Evolutionary conservation across 2,888 invertebrate species (phyloP), one percentile per base, ranked within the genome.

Genomic region (Cryptus viduatorius): DNA sequence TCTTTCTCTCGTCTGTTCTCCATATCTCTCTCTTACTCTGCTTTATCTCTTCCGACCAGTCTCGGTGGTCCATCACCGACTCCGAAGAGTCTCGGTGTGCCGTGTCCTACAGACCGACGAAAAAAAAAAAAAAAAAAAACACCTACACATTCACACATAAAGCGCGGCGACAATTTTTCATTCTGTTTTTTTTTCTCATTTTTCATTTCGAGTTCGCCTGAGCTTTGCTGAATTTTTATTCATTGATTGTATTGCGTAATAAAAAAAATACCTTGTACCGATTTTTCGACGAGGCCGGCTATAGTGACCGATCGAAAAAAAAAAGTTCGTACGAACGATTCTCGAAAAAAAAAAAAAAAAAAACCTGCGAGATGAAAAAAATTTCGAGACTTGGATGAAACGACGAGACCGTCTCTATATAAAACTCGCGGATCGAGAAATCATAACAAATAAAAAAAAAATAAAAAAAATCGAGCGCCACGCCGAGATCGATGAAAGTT

Each of bases 201-300:
- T 82, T 68, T 79, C 73, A 84, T 85, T 83, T 79, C 88, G 89
- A 91, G 90, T 90, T 90, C 88, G 92, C 91, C 91, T 91, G 92
- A 91, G 91, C 91, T 91, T 91, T 90, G 90, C 89, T 89, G 89
- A 89, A 83, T 86, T 87, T 82, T 87, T 82, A 86, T 72, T 85
- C 14, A 69, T 81, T 81, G 56, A 80, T 83, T 81, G 53, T n/a
- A 61, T 65, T 19, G 78, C 77, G 19, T 71, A 72, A 64, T 44
- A 4, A 72, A 16, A 64, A 75, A 16, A 31, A 67, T 24, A 14
- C 7, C 5, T 37, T 37, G 37, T 8, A 37, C 4, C 37, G 37
- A 37, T 37, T 8, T 5, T 8, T 37, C 37, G 37, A 37, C 37
- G 37, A 37, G 37, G 37, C 37, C 24, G 24, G 24, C 37, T 37